Evolutionary conservation across 30 jellyfish, hydroid and myxozoan species (phyloP), one percentile per base, ranked within the genome.

Genomic region (Chironex yamaguchii): DNA sequence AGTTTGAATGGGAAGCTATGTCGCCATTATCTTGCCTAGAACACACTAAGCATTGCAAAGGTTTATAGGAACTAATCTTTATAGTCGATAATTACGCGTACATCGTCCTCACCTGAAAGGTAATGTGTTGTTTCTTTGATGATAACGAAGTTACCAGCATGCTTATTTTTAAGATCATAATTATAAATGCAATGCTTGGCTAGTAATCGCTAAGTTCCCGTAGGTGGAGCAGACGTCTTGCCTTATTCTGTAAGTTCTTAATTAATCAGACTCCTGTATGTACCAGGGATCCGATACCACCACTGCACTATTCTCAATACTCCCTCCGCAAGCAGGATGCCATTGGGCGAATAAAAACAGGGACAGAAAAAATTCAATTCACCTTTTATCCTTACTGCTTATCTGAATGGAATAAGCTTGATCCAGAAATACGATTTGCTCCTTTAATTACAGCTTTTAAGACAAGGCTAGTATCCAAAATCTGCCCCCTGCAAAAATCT

Each of bases 261-360:
- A 81, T 23, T 62, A 63, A 81, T 62, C 76, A 34, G 53, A 81
- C 91, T 64, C 76, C 84, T 25, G 66, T 49, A 54, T 81, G 67
- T 65, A 48, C 73, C 31, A 48, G 22, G 83, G 84, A 81, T 81
- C 91, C 91, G 67, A 64, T 81, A 4, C 76, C 83, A 81, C 82
- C 82, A 34, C 67, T 65, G 65, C 81, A 81, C 4, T 67, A 42
- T 83, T 81, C 84, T 67, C 84, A 36, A 34, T 81, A 81, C 91
- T 67, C 84, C 42, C 83, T 81, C 67, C 84, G 91, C 76, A 63
- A 67, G 22, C 83, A 34, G 53, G 84, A 81, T 67, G 83, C 21
- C 28, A 67, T 66, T 54, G 76, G 84, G 82, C 84, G 36, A 81
- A 63, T 81, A 34, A 33, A n/a, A 49, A 25, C 82, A 65, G 65